Evolutionary conservation across 2,888 invertebrate genomes (phyloP).

Genomic region (Litoditis marina): DNA sequence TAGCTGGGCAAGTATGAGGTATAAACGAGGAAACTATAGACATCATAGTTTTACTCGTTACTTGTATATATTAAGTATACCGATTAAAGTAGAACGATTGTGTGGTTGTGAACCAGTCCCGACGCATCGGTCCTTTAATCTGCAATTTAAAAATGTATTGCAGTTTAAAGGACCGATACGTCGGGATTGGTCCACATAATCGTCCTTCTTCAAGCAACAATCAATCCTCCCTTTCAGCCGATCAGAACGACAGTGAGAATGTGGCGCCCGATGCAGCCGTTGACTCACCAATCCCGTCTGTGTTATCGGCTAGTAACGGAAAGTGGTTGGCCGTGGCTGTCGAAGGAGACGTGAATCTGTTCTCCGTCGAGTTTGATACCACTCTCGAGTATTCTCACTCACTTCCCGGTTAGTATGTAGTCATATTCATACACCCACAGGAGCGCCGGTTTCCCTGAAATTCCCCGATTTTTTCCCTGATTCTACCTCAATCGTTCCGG

Average conservation of each 20-base stretch:
- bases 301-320: conserved; percentile 3
- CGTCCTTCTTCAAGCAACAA: no score
- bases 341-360: conserved; percentile 4
- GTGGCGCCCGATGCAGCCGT: neutral
- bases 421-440: neutral
- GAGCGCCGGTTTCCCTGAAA: conserved; percentile 2
- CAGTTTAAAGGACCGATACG: no score
- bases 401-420: neutral
- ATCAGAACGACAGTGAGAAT: conserved; percentile 6
- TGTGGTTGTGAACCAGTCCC: no score
- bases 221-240: neutral
- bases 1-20: no score
- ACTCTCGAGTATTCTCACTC: neutral
- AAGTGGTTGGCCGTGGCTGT: conserved; percentile 10
- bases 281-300: neutral
- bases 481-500: no score
- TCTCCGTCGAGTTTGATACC: conserved; percentile 1
- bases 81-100: no score
- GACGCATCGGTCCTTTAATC: no score
- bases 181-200: no score
- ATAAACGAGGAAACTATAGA: no score
- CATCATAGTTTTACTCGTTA: no score
- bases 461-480: neutral
- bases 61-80: no score
- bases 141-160: no score